Evolutionary conservation across 2,888 invertebrate species (phyloP), one percentile per base, ranked within the genome.

Genomic region (Drepana falcataria): DNA sequence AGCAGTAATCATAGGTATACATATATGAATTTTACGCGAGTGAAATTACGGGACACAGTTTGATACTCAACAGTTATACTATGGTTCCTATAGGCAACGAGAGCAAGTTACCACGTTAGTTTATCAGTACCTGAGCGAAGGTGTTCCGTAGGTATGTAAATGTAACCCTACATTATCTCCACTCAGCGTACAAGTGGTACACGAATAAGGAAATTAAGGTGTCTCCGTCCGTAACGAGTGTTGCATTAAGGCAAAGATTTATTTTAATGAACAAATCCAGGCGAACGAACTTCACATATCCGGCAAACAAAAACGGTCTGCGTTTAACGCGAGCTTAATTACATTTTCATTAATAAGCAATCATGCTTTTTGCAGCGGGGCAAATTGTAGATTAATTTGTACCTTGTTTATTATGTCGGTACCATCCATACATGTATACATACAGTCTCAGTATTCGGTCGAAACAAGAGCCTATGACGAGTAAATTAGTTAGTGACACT

Each of bases 341-440:
- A 69, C 71, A 61, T 77, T 79, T 78, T 77, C 71, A 79, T 80
- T 75, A 69, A 77, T 72, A 69, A 64, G 59, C 68, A 66, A 67
- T 68, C 59, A 61, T 54, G 52, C 66, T 72, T 69, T 68, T 60
- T 57, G 55, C 53, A 52, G 49, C 56, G 58, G 58, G 56, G 56
- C 67, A 69, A 70, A 68, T 72, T 73, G 61, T 59, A 54, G 55
- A 54, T 60, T 72, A 68, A 73, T 73, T 77, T 66, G 63, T 60
- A 40, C 53, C 52, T 52, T 53, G n/a, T 41, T 47, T 21, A 21
- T 21, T 21, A 21, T 21, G 21, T 21, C 21, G 21, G 21, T 21
- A 21, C 21, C 21, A 21, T 21, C 21, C 21, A 21, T 21, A 21
- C 21, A 21, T 21, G 21, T 21, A 21, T 21, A 21, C 21, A 21